A percentile compares a stretch with the other conserved stretches of the same genome.
Conservation (phyloP, 2,113 vertebrate species). For the Varanus salvator region DNA sequence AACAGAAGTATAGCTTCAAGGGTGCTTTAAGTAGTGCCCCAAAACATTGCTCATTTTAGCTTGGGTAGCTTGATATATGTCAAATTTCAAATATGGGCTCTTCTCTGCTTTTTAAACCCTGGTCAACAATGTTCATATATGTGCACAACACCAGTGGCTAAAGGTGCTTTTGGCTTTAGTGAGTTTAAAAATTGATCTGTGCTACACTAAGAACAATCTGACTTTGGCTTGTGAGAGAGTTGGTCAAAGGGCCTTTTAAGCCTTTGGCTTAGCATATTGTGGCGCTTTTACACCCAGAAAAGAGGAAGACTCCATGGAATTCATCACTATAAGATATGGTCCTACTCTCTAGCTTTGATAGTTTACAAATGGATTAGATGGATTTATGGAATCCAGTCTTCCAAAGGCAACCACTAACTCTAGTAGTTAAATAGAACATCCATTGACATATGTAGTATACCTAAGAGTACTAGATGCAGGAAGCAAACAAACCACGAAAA, state of each 20-base stretch:
- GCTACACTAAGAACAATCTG: not conserved
- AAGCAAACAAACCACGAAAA: not conserved
- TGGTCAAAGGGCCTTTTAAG: not conserved
- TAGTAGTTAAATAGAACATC: not conserved
- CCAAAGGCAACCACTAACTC: not conserved
- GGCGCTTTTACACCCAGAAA: not conserved
- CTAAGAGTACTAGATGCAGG: no score
- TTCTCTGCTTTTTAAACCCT: not conserved
- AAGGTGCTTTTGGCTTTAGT: not conserved
- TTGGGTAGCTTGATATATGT: not conserved
- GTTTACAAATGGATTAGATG: not conserved
- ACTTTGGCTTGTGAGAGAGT: not conserved
- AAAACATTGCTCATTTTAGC: not conserved
- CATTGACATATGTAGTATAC: not conserved
- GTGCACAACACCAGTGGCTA: not conserved
- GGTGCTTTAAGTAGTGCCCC: not conserved
- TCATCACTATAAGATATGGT: not conserved
- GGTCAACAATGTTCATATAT: not conserved
- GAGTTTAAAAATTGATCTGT: not conserved
- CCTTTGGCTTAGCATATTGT: not conserved
- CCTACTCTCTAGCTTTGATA: not conserved
- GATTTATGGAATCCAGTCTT: not conserved
- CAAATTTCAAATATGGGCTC: not conserved
- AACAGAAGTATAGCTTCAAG: not conserved
- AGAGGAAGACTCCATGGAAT: not conserved